Conservation (phyloP, 2,888 invertebrate genomes). For the Lissocephala sabroskyi region DNA sequence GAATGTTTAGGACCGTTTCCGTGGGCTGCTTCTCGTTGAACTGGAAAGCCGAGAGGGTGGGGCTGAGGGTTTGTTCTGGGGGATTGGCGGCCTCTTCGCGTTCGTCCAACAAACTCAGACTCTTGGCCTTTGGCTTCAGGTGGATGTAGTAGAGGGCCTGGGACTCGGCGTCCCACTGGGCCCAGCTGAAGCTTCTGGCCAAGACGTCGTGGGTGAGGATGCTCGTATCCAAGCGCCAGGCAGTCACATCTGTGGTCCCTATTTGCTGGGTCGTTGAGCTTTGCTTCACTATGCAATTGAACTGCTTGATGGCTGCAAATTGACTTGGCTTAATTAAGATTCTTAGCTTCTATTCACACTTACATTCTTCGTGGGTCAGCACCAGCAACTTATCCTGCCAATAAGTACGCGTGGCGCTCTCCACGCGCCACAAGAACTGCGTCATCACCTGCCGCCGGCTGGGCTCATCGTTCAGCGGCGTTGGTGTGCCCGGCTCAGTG, state of each 20-base stretch:
- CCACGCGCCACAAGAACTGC: constrained; percentile 77
- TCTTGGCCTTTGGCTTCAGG: constrained; percentile 80
- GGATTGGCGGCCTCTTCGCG: constrained; percentile 75
- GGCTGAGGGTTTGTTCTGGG: constrained; percentile 75
- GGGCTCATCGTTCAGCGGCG: constrained; percentile 72
- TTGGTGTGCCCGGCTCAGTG: constrained; percentile 24
- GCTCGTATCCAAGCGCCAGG: constrained; percentile 75
- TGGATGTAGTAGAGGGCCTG: constrained; percentile 90
- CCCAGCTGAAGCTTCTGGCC: constrained; percentile 86
- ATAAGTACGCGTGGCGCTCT: constrained; percentile 48
- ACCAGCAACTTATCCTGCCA: constrained; percentile 80
- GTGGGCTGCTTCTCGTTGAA: constrained; percentile 90
- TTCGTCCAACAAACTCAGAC: constrained; percentile 77
- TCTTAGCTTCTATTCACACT: constrained; percentile 16
- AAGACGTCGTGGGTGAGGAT: constrained; percentile 75
- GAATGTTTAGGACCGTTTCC: constrained; percentile 90
- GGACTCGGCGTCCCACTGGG: constrained; percentile 84
- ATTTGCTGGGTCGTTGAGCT: constrained; percentile 37
- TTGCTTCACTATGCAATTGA: constrained; percentile 69
- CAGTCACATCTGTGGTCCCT: constrained; percentile 36
- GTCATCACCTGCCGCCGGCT: constrained; percentile 83
- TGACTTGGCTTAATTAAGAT: background rate
- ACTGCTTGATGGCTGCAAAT: constrained; percentile 53
- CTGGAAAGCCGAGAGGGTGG: constrained; percentile 86
- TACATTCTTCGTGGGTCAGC: constrained; percentile 85